These are phyloP conservation scores for Eristalis tenax DNA, from an alignment of 2,888 invertebrate species.

Conservation along the genomic window DNA sequence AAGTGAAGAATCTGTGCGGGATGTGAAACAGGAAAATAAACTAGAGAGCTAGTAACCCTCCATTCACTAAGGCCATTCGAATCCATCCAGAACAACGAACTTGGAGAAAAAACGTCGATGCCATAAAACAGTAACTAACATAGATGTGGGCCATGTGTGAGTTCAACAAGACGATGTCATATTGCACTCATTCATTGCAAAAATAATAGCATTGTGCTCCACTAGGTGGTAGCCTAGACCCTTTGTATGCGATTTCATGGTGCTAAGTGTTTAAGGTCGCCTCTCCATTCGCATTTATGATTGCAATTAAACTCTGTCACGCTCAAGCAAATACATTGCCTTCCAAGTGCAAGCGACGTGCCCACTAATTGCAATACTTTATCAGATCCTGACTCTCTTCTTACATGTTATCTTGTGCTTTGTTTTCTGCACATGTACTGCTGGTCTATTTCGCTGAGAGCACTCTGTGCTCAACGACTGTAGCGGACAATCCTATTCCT, in stretches of 20 bases:
- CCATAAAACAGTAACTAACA: no score
- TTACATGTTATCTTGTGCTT: neutral
- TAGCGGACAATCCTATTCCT: neutral
- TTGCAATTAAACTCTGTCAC: neutral
- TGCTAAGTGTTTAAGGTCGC: neutral
- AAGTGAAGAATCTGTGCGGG: no score
- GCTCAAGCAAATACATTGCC: neutral
- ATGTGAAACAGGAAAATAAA: no score
- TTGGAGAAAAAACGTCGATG: no score
- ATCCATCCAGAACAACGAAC: no score
- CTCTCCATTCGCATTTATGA: neutral
- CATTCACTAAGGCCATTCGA: no score
- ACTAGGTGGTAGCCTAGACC: no score
- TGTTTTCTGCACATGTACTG: neutral
- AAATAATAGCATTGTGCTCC: no score
- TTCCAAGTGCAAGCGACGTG: neutral
- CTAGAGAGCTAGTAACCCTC: no score
- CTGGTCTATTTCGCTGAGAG: neutral
- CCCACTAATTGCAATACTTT: neutral
- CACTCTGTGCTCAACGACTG: neutral
- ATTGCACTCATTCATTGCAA: no score
- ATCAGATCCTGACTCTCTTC: neutral
- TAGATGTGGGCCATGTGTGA: no score
- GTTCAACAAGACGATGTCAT: no score
- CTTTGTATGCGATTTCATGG: neutral